A percentile compares a stretch with the other conserved stretches of the same genome.
Conservation (phyloP, 1,140 invertebrate genomes). For the Bombus superbus region DNA sequence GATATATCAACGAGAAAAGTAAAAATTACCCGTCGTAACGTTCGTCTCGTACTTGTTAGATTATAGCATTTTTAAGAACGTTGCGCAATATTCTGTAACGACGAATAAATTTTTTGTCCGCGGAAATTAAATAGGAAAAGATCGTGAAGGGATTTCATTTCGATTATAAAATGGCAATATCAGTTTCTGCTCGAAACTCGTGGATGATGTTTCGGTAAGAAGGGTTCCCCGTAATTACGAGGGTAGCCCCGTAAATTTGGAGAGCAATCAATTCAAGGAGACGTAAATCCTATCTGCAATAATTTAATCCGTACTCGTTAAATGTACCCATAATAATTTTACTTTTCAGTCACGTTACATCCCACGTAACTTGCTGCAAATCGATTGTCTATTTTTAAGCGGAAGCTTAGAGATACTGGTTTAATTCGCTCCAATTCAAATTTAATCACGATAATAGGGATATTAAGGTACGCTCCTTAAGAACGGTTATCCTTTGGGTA, state of each 20-base stretch:
- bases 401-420: not conserved
- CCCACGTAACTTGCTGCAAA: not conserved
- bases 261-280: slow-evolving; percentile 8
- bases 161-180: not conserved
- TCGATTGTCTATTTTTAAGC: slow-evolving; percentile 3
- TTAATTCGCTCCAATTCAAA: slow-evolving; percentile 20
- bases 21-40: not conserved
- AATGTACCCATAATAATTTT: not conserved
- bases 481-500: slow-evolving; percentile 45
- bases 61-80: not conserved
- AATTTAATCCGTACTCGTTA: slow-evolving; percentile 5
- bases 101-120: not conserved
- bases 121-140: not conserved
- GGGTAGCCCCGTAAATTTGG: slow-evolving; percentile 1
- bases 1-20: not conserved
- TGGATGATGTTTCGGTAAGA: slow-evolving; percentile 9
- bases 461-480: slow-evolving; percentile 26
- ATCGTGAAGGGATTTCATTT: not conserved
- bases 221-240: not conserved
- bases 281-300: slow-evolving; percentile 26
- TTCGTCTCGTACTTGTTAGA: not conserved
- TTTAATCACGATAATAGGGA: slow-evolving; percentile 61
- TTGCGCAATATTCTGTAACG: not conserved
- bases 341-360: not conserved
- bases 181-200: not conserved